Evolutionary conservation across 2,797 vertebrate species (phyloP).

Genomic region (Champsocephalus esox): DNA sequence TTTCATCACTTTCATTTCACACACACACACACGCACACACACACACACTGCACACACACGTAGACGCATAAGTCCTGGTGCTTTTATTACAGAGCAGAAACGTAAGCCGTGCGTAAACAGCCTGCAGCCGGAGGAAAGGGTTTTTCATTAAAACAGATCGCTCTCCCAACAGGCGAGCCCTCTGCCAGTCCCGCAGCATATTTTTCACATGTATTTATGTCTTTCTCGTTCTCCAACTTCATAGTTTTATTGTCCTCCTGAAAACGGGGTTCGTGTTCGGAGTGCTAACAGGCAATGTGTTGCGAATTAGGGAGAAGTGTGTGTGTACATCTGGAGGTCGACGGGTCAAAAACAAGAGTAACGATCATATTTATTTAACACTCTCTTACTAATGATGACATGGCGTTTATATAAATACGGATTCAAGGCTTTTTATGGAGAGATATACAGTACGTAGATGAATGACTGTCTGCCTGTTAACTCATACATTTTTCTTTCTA

Average conservation of each 20-base stretch:
- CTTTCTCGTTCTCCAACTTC: conserved; percentile 22
- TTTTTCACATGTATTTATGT: conserved; percentile 59
- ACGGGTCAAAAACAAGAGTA: conserved; percentile 7
- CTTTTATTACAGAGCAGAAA: conserved; percentile 82
- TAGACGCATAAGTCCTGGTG: conserved; percentile 52
- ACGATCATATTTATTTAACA: conserved; percentile 1
- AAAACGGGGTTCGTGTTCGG: conserved; percentile 59
- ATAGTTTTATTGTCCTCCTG: conserved; percentile 72
- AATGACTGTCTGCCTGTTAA: too few relatives aligned
- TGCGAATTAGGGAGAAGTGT: conserved; percentile 52
- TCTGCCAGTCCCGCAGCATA: conserved; percentile 64
- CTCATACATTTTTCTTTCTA: too few relatives aligned
- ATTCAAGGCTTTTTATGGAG: not conserved
- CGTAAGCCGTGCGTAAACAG: conserved; percentile 80
- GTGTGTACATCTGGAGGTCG: conserved; percentile 21
- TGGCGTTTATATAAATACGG: not conserved
- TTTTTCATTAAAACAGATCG: conserved; percentile 82
- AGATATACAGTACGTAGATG: not conserved
- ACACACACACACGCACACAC: too few relatives aligned
- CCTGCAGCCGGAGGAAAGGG: conserved; percentile 71
- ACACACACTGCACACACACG: conserved; percentile 38
- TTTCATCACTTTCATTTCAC: too few relatives aligned
- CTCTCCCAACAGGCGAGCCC: conserved; percentile 67
- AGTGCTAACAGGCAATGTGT: conserved; percentile 66
- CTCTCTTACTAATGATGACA: not conserved